phyloP scores from a whole-genome alignment of 2,113 vertebrate genomes.

The Murina feae region DNA sequence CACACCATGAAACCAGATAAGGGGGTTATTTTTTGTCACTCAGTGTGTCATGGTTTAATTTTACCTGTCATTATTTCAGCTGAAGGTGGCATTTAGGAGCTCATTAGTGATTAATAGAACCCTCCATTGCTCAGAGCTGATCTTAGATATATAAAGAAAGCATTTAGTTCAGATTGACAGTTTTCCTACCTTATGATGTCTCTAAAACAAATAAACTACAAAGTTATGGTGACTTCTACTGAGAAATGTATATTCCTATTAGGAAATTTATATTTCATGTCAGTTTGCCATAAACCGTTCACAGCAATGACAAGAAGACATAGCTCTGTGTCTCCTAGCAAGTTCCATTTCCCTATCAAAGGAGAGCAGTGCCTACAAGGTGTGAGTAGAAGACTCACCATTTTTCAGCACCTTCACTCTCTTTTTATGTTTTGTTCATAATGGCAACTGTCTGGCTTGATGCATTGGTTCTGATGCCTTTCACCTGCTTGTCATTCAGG shows the following conservation, averaged over 20 bases:
- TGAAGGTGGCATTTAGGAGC: constrained; percentile 66
- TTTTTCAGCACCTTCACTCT: constrained; percentile 77
- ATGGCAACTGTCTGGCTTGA: constrained; percentile 80
- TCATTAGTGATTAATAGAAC: constrained; percentile 75
- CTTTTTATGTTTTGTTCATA: constrained; percentile 78
- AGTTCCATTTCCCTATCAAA: constrained; percentile 80
- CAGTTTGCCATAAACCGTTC: constrained; percentile 70
- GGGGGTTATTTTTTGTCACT: constrained; percentile 70
- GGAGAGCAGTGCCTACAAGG: constrained; percentile 71
- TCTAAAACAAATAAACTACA: constrained; percentile 70
- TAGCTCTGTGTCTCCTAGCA: constrained; percentile 49
- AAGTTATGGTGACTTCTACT: constrained; percentile 64
- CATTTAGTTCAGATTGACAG: constrained; percentile 45
- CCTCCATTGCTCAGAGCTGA: constrained; percentile 65
- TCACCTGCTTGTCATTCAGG: constrained; percentile 80
- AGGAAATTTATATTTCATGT: constrained; percentile 59
- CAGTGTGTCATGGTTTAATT: constrained; percentile 74
- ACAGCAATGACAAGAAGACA: constrained; percentile 68
- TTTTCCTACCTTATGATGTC: constrained; percentile 51
- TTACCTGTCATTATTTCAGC: constrained; percentile 74
- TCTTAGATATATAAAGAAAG: constrained; percentile 67
- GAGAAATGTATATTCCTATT: constrained; percentile 70
- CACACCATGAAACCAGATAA: constrained; percentile 61
- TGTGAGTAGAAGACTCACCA: constrained; percentile 71
- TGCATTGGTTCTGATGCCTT: constrained; percentile 75